Evolutionary conservation across 1,140 invertebrate species (phyloP), one percentile per base, ranked within the genome.

Genomic region (Copidosoma floridanum): DNA sequence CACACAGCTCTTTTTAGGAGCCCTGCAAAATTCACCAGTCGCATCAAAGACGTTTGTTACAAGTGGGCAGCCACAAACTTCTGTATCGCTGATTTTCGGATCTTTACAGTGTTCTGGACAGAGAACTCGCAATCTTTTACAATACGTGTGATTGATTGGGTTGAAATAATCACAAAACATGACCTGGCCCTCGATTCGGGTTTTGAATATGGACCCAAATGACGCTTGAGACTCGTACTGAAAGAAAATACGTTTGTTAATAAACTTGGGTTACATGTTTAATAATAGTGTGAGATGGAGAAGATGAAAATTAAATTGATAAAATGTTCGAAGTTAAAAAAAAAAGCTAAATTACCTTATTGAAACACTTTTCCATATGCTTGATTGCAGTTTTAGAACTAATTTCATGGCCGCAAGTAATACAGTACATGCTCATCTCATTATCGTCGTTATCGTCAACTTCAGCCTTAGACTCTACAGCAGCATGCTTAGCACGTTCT

Each of bases 151-250:
- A 71, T 91, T 94, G 2, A 85, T 81, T 4, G 91, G 85, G 81
- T 98, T 98, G 75, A 91, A 99, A 76, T 91, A 95, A 72, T 99
- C 97, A 77, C 97, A 99, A 76, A 99, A 99, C 89, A 99, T 97
- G 71, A 93, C 91, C 78, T 92, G 88, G 14, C 92, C 92, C 78
- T 98, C 95, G 65, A 98, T 96, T 44, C 91, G 84, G 0, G 95
- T 97, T 73, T 96, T 93, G 69, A 93, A 96, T 44, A 93, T 88
- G 14, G 93, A 97, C 14, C 94, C 95, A 78, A 97, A 99, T 0
- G 95, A 97, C 3, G 95, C 93, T 80, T 98, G 94, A 47, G 93
- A 95, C 75, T 99, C 97, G 77, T 96, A 95, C 85, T 89, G 74
- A 35, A 83, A 82, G 62, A 64, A 67, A 59, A 32, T 12, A 20